These are phyloP conservation scores for Betta splendens DNA, from an alignment of 2,797 vertebrate genomes.

Conservation along the genomic window DNA sequence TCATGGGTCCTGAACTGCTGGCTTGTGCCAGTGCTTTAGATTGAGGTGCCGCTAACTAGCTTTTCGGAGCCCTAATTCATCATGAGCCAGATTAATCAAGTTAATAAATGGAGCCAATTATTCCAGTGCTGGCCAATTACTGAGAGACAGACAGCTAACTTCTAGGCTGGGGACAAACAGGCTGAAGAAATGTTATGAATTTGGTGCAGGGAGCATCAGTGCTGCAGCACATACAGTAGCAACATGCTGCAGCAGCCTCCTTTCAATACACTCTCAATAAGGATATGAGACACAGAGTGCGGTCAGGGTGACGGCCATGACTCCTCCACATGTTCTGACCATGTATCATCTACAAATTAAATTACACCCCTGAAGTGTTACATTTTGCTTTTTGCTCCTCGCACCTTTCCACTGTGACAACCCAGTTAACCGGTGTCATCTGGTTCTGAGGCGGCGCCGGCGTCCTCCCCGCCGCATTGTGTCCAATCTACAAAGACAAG, in stretches of 20 bases:
- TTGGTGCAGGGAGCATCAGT: slow-evolving; percentile 1
- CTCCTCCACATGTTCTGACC: too few species aligned
- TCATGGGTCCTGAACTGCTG: not conserved
- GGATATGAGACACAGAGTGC: too few species aligned
- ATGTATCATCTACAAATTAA: too few species aligned
- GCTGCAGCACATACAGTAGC: not conserved
- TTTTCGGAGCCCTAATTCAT: slow-evolving; percentile 42
- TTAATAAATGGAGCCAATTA: slow-evolving; percentile 54
- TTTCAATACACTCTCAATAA: not conserved
- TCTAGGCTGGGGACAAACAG: slow-evolving; percentile 38
- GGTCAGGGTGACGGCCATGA: too few species aligned
- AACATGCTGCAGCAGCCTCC: too few species aligned
- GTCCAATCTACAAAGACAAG: slow-evolving; percentile 24
- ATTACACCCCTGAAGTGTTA: not conserved
- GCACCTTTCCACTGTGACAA: slow-evolving; percentile 10
- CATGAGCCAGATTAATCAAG: slow-evolving; percentile 40
- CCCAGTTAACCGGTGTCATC: slow-evolving; percentile 41
- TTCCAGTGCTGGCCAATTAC: slow-evolving; percentile 31
- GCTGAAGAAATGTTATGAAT: slow-evolving; percentile 12
- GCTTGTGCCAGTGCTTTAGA: slow-evolving; percentile 1
- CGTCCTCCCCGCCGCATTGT: slow-evolving; percentile 29
- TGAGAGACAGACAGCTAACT: slow-evolving; percentile 44
- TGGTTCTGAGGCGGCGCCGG: slow-evolving; percentile 23
- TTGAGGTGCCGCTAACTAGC: slow-evolving; percentile 1
- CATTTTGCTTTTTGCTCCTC: slow-evolving; percentile 12